Base-by-base conservation (phyloP, 2,888 invertebrate species). In the Trissolcus japonicus region DNA sequence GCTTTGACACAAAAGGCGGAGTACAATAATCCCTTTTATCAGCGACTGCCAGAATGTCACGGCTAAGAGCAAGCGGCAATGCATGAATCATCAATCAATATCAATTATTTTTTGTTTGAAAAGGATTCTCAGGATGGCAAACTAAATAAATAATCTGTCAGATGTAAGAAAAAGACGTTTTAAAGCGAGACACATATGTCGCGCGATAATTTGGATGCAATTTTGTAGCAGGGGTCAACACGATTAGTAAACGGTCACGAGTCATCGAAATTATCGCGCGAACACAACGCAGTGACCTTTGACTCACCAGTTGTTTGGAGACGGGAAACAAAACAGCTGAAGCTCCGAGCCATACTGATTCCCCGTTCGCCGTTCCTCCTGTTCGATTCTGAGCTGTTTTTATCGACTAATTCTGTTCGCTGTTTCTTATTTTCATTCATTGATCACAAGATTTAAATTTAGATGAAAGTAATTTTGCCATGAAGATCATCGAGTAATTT, bases 291-390 rank as follows among this genome's bases (percentile, higher is more conserved):
- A 79, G 54, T 81, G 80, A 82, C 79, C 81, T 81, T 81, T 81
- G 82, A 87, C 88, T 88, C 82, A 88, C 88, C 86, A 84, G 82
- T 85, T 85, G 82, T 79, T 80, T 78, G 75, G 78, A 79, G 80
- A 82, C 81, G 78, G 81, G 83, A 81, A 81, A 82, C 80, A 83
- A 85, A 86, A 86, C 87, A 88, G 85, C 87, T 87, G 86, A 85
- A 82, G 80, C 82, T 65, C 14, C 7, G 72, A 61, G 78, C 78
- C 77, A 87, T 87, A 87, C 85, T 87, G 81, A 76, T 82, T 80
- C 81, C 60, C 35, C 67, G 82, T 82, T 81, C 84, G 75, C 50
- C 67, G 81, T 83, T 85, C 82, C 81, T 66, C 11, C 59, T 21
- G 59, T 76, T 53, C 60, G 55, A 68, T 9, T 55, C 19, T 35